A percentile compares a stretch with the other conserved stretches of the same genome.
These are phyloP conservation scores for Chalcis sispes DNA, from an alignment of 2,888 invertebrate species.

Conservation along the genomic window DNA sequence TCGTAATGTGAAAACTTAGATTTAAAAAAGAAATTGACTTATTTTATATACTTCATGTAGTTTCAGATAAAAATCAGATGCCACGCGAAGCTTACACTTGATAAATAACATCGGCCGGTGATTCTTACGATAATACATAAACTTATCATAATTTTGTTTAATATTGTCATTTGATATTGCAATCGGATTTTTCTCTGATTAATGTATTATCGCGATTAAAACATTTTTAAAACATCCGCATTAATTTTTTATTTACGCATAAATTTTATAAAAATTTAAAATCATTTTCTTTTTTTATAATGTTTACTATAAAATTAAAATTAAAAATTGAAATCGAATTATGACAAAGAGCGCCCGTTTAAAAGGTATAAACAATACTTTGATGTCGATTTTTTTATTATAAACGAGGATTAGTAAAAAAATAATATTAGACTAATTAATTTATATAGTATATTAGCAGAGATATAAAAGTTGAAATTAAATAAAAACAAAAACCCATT, in stretches of 20 bases:
- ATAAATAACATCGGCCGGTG: constrained; percentile 29
- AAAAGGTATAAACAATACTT: no score
- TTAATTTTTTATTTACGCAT: constrained; percentile 16
- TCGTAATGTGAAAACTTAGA: constrained; percentile 26
- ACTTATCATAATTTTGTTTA: constrained; percentile 39
- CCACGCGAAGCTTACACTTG: constrained; percentile 47
- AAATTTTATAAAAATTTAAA: no score
- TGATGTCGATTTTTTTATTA: no score
- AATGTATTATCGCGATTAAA: constrained; percentile 21
- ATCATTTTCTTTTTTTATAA: no score
- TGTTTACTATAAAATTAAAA: no score
- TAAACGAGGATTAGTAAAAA: no score
- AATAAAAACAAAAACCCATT: no score
- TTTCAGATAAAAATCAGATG: constrained; percentile 52
- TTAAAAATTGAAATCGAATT: no score
- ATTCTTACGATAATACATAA: constrained; percentile 45
- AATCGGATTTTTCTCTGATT: constrained; percentile 9
- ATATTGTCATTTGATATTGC: constrained; percentile 9
- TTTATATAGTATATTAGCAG: no score
- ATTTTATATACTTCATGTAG: constrained; percentile 41
- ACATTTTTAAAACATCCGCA: constrained; percentile 44
- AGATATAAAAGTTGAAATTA: no score
- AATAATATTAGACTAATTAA: no score
- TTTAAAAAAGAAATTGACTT: constrained; percentile 13
- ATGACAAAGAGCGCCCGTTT: no score